Conservation (phyloP, 2,888 invertebrate genomes). For the Drosophila subsilvestris region DNA sequence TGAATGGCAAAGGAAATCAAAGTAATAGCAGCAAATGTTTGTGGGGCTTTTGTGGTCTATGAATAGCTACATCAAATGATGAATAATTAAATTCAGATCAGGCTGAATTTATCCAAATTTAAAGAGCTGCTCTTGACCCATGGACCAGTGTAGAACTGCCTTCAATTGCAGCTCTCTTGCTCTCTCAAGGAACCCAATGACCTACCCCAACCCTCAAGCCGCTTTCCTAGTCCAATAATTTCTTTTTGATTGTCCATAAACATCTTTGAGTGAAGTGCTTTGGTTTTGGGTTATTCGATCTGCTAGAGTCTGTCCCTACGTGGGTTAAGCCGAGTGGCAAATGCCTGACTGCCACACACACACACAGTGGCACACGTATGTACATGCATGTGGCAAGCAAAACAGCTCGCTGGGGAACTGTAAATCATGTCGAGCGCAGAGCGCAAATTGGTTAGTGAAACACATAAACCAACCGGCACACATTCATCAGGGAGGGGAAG, state of each 20-base stretch:
- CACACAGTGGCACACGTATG: background rate
- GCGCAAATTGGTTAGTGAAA: constrained; percentile 72
- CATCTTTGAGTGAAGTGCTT: background rate
- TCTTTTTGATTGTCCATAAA: background rate
- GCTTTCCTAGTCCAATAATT: constrained; percentile 9
- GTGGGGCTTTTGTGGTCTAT: no score
- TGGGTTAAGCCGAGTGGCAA: constrained; percentile 33
- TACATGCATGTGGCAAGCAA: constrained; percentile 26
- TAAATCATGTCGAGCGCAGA: constrained; percentile 72
- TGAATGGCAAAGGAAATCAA: background rate
- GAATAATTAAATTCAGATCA: no score
- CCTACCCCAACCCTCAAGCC: background rate
- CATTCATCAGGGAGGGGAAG: constrained; percentile 6
- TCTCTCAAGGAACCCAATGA: background rate
- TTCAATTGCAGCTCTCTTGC: no score
- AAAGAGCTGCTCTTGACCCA: no score
- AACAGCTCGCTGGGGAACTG: constrained; percentile 73
- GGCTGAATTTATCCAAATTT: no score
- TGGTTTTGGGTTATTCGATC: background rate
- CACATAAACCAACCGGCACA: constrained; percentile 48
- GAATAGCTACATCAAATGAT: no score
- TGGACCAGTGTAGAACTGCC: no score
- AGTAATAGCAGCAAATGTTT: no score
- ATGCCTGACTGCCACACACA: background rate
- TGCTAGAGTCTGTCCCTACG: background rate